Percentiles rank a stretch among this genome's conserved stretches.
These are phyloP conservation scores for Puma concolor DNA, from an alignment of 2,113 vertebrate species.

Conservation along the genomic window DNA sequence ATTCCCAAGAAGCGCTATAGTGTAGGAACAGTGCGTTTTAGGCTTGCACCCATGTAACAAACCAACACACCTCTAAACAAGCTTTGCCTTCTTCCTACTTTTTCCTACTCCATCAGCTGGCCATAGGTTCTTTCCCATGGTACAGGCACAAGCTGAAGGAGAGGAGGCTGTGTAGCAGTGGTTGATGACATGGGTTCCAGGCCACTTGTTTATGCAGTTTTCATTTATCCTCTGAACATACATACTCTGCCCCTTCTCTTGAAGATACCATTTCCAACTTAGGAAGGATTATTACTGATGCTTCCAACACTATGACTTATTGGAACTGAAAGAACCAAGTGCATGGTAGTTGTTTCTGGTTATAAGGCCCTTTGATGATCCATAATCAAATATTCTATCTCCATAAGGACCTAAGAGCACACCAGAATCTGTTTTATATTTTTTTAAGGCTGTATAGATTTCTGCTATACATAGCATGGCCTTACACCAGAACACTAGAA, in stretches of 20 bases:
- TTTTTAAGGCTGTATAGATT: neutral
- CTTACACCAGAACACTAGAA: neutral
- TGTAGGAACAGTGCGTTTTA: rapidly evolving
- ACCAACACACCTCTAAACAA: neutral
- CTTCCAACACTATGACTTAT: neutral
- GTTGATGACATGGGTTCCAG: neutral
- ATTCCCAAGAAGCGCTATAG: neutral
- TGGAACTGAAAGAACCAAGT: neutral
- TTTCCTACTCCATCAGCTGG: neutral
- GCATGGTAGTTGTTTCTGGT: neutral
- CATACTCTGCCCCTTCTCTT: neutral
- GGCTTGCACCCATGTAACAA: no score
- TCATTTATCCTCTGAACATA: neutral
- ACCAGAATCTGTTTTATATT: neutral
- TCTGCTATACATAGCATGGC: neutral
- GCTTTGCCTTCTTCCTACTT: neutral
- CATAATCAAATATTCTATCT: neutral
- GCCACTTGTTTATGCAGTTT: neutral
- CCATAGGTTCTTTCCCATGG: neutral
- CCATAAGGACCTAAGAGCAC: neutral
- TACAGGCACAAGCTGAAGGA: neutral
- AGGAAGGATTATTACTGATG: neutral
- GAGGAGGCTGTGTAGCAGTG: neutral
- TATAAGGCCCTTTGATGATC: neutral
- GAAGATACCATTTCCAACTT: neutral